phyloP scores from a whole-genome alignment of 2,888 invertebrate genomes.

The Eristalis pertinax region DNA sequence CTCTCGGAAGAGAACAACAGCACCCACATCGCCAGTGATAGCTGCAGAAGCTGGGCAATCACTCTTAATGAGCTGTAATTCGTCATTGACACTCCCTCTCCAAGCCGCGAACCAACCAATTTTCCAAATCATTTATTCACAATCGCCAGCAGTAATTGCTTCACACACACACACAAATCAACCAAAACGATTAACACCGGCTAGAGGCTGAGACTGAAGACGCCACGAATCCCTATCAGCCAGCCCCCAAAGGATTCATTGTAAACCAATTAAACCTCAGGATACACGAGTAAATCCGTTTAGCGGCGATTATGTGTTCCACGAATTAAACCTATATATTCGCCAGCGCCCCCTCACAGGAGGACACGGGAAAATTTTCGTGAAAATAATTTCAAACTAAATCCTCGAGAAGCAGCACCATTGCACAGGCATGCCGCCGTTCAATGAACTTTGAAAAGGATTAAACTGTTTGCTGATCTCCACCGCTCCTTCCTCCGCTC shows the following conservation, averaged over 20 bases:
- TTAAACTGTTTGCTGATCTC: conserved; percentile 7
- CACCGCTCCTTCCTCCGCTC: not conserved
- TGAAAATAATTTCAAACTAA: not conserved
- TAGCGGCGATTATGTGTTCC: not conserved
- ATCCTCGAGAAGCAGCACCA: not conserved
- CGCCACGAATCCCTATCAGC: not conserved
- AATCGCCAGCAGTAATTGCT: not conserved
- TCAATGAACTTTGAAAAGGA: conserved; percentile 1
- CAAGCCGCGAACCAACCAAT: too few relatives aligned
- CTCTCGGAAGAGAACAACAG: too few relatives aligned
- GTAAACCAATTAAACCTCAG: not conserved
- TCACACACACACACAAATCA: not conserved
- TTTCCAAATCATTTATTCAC: too few relatives aligned
- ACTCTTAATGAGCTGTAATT: too few relatives aligned
- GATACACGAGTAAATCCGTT: not conserved
- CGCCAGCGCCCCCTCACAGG: not conserved
- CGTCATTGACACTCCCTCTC: too few relatives aligned
- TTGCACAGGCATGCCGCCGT: not conserved
- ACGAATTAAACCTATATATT: not conserved
- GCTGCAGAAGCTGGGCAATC: too few relatives aligned
- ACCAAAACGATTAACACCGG: not conserved
- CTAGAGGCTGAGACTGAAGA: not conserved
- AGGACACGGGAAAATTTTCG: not conserved
- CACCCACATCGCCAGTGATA: too few relatives aligned
- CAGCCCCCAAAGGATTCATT: not conserved